phyloP scores from a whole-genome alignment of 2,113 vertebrate genomes.

The Kobus ellipsiprymnus region DNA sequence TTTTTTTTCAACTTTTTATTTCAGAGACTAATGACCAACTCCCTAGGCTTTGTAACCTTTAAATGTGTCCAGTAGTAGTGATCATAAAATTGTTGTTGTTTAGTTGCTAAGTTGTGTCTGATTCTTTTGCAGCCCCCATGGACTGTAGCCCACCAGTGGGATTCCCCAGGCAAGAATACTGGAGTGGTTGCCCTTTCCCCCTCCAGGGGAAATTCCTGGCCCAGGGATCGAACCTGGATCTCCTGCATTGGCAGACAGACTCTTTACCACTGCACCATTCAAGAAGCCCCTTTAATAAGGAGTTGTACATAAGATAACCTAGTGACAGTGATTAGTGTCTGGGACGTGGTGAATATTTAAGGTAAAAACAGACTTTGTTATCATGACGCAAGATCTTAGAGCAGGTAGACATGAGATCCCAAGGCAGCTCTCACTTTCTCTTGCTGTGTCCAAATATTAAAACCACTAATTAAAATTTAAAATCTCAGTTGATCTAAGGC shows the following conservation, averaged over 20 bases:
- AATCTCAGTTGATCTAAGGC: not conserved
- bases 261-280: not conserved
- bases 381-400: not conserved
- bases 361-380: not conserved
- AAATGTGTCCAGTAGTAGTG: not conserved
- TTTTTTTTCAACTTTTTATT: not conserved
- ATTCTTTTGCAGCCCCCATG: not conserved
- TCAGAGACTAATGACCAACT: not conserved
- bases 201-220: not conserved
- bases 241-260: not conserved
- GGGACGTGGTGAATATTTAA: not conserved
- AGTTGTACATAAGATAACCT: not conserved
- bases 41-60: not conserved
- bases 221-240: fast-evolving
- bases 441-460: not conserved
- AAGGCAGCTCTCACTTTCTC: not conserved
- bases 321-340: not conserved
- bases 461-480: not conserved
- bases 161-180: not conserved
- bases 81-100: not conserved
- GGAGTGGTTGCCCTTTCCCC: not conserved
- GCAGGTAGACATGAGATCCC: not conserved
- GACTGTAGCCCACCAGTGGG: not conserved
- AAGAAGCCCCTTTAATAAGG: not conserved
- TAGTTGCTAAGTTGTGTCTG: not conserved